These are phyloP conservation scores for Podocnemis expansa DNA, from an alignment of 2,113 vertebrate genomes.

Conservation along the genomic window DNA sequence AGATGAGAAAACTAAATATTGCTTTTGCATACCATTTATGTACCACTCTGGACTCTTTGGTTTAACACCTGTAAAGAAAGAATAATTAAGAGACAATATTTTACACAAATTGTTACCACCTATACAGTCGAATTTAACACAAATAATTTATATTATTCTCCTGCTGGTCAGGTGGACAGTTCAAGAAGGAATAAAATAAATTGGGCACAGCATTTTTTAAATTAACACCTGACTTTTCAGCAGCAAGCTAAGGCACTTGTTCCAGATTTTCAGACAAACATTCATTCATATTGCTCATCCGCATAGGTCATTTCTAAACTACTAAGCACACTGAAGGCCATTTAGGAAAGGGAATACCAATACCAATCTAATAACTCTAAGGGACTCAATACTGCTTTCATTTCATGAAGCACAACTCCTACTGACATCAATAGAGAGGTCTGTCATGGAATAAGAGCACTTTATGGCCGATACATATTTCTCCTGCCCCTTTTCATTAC, in stretches of 20 bases:
- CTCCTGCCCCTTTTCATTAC: background rate
- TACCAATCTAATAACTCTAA: background rate
- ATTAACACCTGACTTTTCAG: background rate
- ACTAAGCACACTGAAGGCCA: background rate
- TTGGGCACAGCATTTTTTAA: background rate
- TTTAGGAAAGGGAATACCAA: background rate
- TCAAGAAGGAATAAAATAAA: background rate
- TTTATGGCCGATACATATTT: background rate
- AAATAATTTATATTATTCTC: background rate
- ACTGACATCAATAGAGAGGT: background rate
- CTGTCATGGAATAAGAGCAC: background rate
- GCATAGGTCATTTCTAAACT: background rate
- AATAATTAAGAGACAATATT: background rate
- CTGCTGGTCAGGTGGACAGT: background rate
- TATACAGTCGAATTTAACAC: background rate
- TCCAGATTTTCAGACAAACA: background rate
- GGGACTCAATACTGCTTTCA: background rate
- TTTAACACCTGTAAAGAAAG: constrained; percentile 81
- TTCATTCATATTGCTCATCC: background rate
- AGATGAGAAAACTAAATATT: background rate
- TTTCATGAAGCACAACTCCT: background rate
- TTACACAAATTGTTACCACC: background rate
- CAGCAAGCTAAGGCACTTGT: background rate
- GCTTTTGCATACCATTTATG: constrained; percentile 84
- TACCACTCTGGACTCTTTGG: constrained; percentile 89